These are phyloP conservation scores for Centrocercus urophasianus DNA, from an alignment of 2,113 vertebrate species.

Conservation along the genomic window DNA sequence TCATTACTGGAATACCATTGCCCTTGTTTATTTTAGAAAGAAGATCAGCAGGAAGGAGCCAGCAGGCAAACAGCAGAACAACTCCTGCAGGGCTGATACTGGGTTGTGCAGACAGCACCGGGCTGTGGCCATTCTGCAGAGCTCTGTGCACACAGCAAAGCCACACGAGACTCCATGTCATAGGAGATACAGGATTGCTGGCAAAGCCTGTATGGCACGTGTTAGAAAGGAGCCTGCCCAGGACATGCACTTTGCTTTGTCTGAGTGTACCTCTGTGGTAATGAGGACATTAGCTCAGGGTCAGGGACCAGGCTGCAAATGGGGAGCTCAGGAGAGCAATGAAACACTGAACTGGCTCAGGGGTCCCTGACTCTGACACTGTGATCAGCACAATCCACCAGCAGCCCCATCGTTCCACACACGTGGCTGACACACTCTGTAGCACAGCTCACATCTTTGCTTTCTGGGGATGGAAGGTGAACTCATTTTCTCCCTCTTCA, in stretches of 20 bases:
- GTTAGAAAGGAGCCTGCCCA: background rate
- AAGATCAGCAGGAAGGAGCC: background rate
- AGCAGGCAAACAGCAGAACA: background rate
- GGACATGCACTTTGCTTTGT: background rate
- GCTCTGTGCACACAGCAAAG: background rate
- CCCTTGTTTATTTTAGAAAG: background rate
- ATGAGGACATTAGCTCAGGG: background rate
- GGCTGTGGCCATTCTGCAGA: background rate
- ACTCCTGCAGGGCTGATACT: background rate
- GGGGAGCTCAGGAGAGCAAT: background rate
- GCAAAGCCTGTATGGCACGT: fast-evolving
- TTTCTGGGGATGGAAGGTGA: background rate
- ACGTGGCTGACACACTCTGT: too few relatives aligned
- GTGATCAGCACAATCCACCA: background rate
- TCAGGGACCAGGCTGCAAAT: background rate
- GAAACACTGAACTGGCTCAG: background rate
- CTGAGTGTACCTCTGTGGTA: background rate
- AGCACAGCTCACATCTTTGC: background rate
- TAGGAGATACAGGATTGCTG: fast-evolving
- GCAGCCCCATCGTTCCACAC: background rate
- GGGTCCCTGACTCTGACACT: background rate
- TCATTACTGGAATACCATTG: background rate
- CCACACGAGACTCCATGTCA: fast-evolving
- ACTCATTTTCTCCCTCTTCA: background rate
- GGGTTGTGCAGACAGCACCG: background rate